Evolutionary conservation across 64 coral and sea anemone genomes (phyloP).

Genomic region (Pachyseris speciosa): DNA sequence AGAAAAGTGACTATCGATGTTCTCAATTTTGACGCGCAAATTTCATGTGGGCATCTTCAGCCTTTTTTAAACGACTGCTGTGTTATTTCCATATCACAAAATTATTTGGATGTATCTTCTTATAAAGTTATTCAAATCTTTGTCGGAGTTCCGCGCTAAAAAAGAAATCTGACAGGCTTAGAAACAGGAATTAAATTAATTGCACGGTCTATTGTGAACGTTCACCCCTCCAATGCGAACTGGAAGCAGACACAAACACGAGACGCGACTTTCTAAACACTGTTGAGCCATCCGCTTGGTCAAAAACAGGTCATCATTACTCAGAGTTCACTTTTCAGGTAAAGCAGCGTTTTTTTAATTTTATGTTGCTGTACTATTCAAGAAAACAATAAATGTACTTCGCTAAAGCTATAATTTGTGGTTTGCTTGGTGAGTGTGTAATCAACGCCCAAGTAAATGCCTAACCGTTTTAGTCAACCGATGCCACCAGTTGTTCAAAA

Average conservation of each 20-base stretch:
- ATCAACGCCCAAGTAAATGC: neutral
- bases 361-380: neutral
- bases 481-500: conserved; percentile 1
- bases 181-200: conserved; percentile 15
- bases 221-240: neutral
- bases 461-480: conserved; percentile 2
- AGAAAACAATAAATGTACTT: neutral
- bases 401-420: conserved; percentile 1
- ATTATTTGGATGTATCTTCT: neutral
- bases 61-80: neutral
- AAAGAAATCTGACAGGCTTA: neutral
- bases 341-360: neutral
- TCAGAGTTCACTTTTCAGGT: neutral
- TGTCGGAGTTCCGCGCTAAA: neutral
- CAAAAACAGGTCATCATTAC: neutral
- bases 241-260: neutral
- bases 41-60: neutral
- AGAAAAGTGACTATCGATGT: neutral
- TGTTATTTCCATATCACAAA: neutral
- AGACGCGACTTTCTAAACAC: neutral
- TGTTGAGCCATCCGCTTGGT: neutral
- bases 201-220: neutral
- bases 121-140: conserved; percentile 1
- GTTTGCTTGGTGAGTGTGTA: neutral
- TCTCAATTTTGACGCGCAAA: neutral